A percentile compares a stretch with the other conserved stretches of the same genome.
Evolutionary conservation across 1,140 invertebrate species (phyloP).

Genomic region (Tribolium madens): DNA sequence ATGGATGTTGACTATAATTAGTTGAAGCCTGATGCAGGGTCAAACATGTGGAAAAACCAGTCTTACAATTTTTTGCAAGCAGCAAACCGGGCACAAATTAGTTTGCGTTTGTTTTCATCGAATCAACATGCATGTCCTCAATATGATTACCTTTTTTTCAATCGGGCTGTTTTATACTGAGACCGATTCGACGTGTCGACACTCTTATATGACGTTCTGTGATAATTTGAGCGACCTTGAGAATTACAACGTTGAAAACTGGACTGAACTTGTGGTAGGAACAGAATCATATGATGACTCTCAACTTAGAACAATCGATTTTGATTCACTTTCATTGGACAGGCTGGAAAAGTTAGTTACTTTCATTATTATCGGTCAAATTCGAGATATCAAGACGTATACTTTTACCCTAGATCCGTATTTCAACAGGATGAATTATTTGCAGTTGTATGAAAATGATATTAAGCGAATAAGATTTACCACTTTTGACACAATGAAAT

Average conservation of each 20-base stretch:
- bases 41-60: too few species aligned
- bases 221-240: not conserved
- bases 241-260: not conserved
- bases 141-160: too few species aligned
- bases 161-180: not conserved
- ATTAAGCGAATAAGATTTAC: not conserved
- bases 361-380: not conserved
- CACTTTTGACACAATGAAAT: not conserved
- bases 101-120: too few species aligned
- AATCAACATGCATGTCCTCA: too few species aligned
- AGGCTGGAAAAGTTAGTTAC: not conserved
- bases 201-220: slow-evolving; percentile 14
- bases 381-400: not conserved
- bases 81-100: too few species aligned
- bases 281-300: not conserved
- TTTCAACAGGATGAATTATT: not conserved
- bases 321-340: not conserved
- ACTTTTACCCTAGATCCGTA: not conserved
- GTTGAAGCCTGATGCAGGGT: too few species aligned
- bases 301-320: not conserved
- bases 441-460: not conserved
- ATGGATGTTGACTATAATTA: too few species aligned
- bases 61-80: too few species aligned
- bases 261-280: slow-evolving; percentile 22
- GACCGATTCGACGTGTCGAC: not conserved